These are phyloP conservation scores for Lepidochitona cinerea DNA, from an alignment of 2,888 invertebrate genomes.

Conservation along the genomic window DNA sequence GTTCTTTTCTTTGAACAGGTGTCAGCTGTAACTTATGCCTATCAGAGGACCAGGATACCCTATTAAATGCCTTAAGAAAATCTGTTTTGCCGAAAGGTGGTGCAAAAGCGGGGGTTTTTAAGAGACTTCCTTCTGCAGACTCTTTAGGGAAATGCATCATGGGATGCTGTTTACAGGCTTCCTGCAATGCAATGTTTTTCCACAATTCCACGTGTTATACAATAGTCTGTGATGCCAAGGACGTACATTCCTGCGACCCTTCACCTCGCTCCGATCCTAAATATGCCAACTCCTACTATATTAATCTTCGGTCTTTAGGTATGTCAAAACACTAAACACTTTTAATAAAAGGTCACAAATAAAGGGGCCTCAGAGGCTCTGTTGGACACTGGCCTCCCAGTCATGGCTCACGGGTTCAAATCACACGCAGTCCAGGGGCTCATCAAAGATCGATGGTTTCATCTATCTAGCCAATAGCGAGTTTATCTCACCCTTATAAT, in stretches of 20 bases:
- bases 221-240: slow-evolving; percentile 29
- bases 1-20: too few relatives aligned
- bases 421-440: too few relatives aligned
- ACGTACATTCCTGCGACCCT: slow-evolving; percentile 29
- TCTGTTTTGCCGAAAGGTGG: slow-evolving; percentile 21
- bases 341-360: too few relatives aligned
- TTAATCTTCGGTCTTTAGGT: slow-evolving; percentile 32
- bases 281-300: slow-evolving; percentile 25
- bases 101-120: slow-evolving; percentile 25
- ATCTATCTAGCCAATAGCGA: too few relatives aligned
- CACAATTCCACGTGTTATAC: slow-evolving; percentile 27
- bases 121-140: slow-evolving; percentile 16
- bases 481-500: too few relatives aligned
- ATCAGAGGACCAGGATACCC: slow-evolving; percentile 2
- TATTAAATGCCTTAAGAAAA: slow-evolving; percentile 17
- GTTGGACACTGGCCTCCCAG: too few relatives aligned
- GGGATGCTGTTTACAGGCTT: slow-evolving; percentile 23
- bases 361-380: too few relatives aligned
- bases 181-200: slow-evolving; percentile 28
- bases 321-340: slow-evolving; percentile 14
- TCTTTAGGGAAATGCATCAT: slow-evolving; percentile 21
- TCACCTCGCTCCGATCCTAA: slow-evolving; percentile 11
- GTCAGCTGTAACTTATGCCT: slow-evolving; percentile 15
- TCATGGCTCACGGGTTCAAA: too few relatives aligned
- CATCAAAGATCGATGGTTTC: too few relatives aligned